These are phyloP conservation scores for Belonocnema kinseyi DNA, from an alignment of 1,140 invertebrate species.

Conservation along the genomic window DNA sequence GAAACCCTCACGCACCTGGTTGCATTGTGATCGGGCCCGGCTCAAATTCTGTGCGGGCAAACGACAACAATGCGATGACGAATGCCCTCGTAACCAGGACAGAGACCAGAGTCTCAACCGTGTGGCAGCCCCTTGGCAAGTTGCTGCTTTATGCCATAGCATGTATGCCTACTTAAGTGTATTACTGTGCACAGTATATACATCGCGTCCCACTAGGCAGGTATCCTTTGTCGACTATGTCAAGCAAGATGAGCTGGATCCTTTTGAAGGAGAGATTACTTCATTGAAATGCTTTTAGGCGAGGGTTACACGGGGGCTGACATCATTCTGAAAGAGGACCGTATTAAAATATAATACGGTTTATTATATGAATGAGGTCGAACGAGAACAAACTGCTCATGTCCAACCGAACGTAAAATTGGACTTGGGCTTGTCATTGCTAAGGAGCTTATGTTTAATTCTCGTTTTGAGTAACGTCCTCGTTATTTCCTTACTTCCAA, in stretches of 20 bases:
- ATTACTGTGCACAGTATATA: slow-evolving; percentile 31
- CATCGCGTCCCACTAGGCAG: slow-evolving; percentile 29
- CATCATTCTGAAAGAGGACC: slow-evolving; percentile 17
- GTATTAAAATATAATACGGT: slow-evolving; percentile 31
- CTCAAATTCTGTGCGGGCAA: slow-evolving; percentile 41
- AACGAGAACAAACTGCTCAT: slow-evolving; percentile 17
- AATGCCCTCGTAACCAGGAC: slow-evolving; percentile 57
- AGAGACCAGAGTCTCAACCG: neutral
- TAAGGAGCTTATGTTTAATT: slow-evolving; percentile 30
- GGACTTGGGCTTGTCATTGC: slow-evolving; percentile 22
- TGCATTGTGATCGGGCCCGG: slow-evolving; percentile 13
- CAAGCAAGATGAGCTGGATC: slow-evolving; percentile 31
- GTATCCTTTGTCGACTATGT: slow-evolving; percentile 29
- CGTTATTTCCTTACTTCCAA: slow-evolving; percentile 22
- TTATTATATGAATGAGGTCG: slow-evolving; percentile 30
- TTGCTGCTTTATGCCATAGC: slow-evolving; percentile 48
- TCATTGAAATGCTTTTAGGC: slow-evolving; percentile 29
- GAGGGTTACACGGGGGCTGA: slow-evolving; percentile 14
- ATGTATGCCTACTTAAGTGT: slow-evolving; percentile 31
- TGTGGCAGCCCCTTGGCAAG: slow-evolving; percentile 49
- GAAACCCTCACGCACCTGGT: slow-evolving; percentile 20
- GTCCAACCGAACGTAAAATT: slow-evolving; percentile 26
- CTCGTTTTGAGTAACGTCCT: slow-evolving; percentile 21
- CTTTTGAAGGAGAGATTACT: slow-evolving; percentile 31
- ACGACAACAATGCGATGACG: slow-evolving; percentile 62